Evolutionary conservation across 2,797 vertebrate species (phyloP).

Genomic region (Capromys pilorides): DNA sequence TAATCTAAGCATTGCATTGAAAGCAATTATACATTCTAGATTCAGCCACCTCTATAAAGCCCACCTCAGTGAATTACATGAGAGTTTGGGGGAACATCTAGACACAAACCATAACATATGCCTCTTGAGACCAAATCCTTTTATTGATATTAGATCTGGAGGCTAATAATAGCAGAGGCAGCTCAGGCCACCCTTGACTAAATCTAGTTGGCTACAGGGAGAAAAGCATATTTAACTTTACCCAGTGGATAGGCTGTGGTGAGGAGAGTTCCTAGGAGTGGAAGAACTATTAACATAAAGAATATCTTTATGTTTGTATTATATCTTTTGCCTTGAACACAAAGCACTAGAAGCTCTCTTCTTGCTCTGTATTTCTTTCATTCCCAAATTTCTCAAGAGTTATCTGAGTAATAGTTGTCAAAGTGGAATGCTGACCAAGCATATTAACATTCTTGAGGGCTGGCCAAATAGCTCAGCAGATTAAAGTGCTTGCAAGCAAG

Average conservation of each 20-base stretch:
- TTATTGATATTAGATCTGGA: not conserved
- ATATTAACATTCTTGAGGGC: not conserved
- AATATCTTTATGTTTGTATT: not conserved
- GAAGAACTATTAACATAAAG: not conserved
- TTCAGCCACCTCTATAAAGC: not conserved
- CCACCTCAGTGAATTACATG: not conserved
- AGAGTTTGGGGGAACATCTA: not conserved
- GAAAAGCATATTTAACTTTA: constrained; percentile 8
- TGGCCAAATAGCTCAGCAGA: not conserved
- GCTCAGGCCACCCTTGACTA: not conserved
- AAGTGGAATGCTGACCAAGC: not conserved
- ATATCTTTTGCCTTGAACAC: not conserved
- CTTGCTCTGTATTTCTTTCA: not conserved
- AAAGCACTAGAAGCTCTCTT: not conserved
- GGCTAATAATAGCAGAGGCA: not conserved
- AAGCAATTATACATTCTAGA: not conserved
- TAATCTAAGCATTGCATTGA: not conserved
- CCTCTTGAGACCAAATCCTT: not conserved
- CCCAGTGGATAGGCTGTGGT: not conserved
- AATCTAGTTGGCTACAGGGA: not conserved
- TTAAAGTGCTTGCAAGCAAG: no score
- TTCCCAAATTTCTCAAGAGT: not conserved
- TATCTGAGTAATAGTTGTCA: not conserved
- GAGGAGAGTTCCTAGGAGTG: not conserved
- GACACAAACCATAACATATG: not conserved